Evolutionary conservation across 37 sponge, comb jelly and placozoan species (phyloP).

Genomic region (Chondrilla cf. caribensis): DNA sequence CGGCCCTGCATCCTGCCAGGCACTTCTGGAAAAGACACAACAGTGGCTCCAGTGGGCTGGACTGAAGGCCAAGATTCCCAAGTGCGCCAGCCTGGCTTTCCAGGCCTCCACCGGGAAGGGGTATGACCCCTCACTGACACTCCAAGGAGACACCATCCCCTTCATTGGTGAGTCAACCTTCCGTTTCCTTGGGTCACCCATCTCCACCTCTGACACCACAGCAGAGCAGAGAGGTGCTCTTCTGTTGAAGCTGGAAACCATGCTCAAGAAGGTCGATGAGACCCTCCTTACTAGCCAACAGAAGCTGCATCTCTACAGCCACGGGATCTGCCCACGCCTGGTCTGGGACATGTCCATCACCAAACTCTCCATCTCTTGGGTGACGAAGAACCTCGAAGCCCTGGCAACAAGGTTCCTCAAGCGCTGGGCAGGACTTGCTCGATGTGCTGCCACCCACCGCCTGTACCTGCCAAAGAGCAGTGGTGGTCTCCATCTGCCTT

Average conservation of each 20-base stretch:
- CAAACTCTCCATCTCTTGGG: conserved; percentile 20
- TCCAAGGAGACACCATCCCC: conserved; percentile 19
- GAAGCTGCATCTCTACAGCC: conserved; percentile 29
- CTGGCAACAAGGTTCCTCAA: conserved; percentile 30
- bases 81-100: conserved; percentile 16
- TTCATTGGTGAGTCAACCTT: neutral
- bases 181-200: conserved; percentile 22
- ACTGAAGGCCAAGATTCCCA: conserved; percentile 29
- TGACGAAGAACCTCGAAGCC: conserved; percentile 1
- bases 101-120: conserved; percentile 8
- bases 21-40: neutral
- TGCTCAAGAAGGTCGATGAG: conserved; percentile 19
- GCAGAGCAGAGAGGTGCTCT: neutral
- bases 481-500: conserved; percentile 32
- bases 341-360: conserved; percentile 25
- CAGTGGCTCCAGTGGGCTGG: conserved; percentile 24
- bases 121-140: neutral
- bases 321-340: conserved; percentile 30
- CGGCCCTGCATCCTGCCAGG: conserved; percentile 27
- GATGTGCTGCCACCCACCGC: neutral
- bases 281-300: conserved; percentile 18
- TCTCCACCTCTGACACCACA: neutral
- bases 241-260: neutral
- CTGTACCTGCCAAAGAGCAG: conserved; percentile 16
- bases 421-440: conserved; percentile 27